Conservation (phyloP, 2,113 vertebrate species). For the Noturus placidus region DNA sequence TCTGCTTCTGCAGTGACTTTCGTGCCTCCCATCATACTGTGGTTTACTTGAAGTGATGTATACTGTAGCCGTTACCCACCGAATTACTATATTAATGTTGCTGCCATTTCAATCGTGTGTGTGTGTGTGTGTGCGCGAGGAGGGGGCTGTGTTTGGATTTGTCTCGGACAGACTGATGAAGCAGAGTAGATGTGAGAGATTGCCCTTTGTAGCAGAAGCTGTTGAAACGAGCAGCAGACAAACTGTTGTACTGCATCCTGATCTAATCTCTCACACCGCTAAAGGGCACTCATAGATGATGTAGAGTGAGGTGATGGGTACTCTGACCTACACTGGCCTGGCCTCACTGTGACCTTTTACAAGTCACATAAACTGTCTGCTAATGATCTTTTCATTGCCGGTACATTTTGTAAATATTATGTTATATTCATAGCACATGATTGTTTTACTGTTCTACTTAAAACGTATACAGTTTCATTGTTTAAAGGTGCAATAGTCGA, state of each 20-base stretch:
- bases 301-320: conserved; percentile 1
- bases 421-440: neutral
- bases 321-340: conserved; percentile 9
- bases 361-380: neutral
- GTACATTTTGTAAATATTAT: neutral
- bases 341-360: neutral
- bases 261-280: conserved; percentile 22
- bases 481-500: neutral
- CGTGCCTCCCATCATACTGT: neutral
- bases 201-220: conserved; percentile 41
- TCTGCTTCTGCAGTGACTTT: neutral
- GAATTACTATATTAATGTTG: conserved; percentile 21
- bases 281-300: conserved; percentile 31
- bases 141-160: conserved; percentile 22
- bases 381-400: neutral
- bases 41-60: conserved; percentile 9
- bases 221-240: conserved; percentile 13
- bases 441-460: neutral
- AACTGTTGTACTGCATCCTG: neutral
- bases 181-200: conserved; percentile 43
- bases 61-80: neutral
- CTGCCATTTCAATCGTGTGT: conserved; percentile 9
- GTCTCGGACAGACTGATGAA: conserved; percentile 16
- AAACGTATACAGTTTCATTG: neutral
- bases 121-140: neutral